Conservation (phyloP, 2,888 invertebrate genomes). For the Apamea monoglypha region DNA sequence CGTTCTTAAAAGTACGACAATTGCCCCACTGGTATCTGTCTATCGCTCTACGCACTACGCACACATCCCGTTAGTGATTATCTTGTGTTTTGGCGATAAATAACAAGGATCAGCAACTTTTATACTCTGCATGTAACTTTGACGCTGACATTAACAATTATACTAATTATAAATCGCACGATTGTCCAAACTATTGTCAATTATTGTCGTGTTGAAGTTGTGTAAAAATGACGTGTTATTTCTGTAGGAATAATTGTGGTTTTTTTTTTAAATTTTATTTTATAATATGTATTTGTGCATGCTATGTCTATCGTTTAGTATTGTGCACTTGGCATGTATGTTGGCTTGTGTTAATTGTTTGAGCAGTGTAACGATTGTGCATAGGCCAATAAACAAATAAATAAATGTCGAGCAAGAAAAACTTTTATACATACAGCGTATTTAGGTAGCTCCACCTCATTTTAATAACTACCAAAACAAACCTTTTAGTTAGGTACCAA, state of each 20-base stretch:
- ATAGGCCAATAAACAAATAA: not conserved
- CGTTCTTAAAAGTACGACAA: too few species aligned
- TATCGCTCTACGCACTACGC: not conserved
- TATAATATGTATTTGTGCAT: not conserved
- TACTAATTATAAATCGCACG: not conserved
- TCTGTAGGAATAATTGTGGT: not conserved
- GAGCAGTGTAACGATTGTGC: not conserved
- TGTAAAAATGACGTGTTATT: not conserved
- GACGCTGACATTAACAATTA: not conserved
- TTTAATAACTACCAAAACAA: constrained; percentile 25
- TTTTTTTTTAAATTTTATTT: not conserved
- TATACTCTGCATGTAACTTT: not conserved
- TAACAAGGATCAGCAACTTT: constrained; percentile 14
- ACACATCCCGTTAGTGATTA: not conserved
- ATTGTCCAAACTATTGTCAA: not conserved
- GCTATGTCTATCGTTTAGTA: not conserved
- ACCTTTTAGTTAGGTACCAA: constrained; percentile 41
- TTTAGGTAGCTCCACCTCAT: not conserved
- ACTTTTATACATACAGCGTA: not conserved
- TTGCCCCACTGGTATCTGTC: constrained; percentile 15
- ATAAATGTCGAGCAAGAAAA: not conserved
- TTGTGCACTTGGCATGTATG: not conserved
- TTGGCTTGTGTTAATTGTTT: not conserved
- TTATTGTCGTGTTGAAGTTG: not conserved
- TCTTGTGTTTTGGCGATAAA: constrained; percentile 1